Percentiles rank a stretch among this genome's conserved stretches.
phyloP scores from a whole-genome alignment of 2,113 vertebrate genomes.

The Picathartes gymnocephalus region DNA sequence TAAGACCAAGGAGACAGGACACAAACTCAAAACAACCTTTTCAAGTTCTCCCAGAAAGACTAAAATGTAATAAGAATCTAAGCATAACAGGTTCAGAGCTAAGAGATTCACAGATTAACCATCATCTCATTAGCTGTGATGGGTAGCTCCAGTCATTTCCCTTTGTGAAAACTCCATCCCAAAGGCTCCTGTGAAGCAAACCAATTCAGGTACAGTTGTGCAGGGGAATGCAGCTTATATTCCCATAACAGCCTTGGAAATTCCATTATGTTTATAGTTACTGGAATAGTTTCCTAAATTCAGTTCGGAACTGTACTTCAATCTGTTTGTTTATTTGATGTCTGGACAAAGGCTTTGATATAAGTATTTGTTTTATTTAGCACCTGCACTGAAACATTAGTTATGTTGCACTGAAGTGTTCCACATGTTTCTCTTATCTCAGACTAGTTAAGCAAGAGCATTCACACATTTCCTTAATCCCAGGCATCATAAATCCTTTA shows the following conservation, averaged over 20 bases:
- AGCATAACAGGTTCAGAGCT: neutral
- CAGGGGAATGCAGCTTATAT: neutral
- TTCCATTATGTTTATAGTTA: neutral
- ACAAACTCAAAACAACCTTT: neutral
- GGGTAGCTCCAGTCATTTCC: neutral
- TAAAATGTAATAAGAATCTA: neutral
- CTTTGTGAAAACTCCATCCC: neutral
- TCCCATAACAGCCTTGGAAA: neutral
- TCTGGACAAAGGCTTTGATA: slow-evolving; percentile 37
- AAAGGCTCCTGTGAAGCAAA: neutral
- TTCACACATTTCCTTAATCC: slow-evolving; percentile 72
- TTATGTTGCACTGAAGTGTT: slow-evolving; percentile 61
- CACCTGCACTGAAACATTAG: slow-evolving; percentile 69
- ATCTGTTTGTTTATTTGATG: slow-evolving; percentile 57
- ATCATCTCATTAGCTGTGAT: neutral
- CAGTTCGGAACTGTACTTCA: neutral
- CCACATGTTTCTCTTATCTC: slow-evolving; percentile 72
- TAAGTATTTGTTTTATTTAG: slow-evolving; percentile 58
- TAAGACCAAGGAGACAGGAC: neutral
- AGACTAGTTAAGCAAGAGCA: slow-evolving; percentile 45
- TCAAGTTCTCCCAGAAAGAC: neutral
- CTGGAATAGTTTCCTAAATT: neutral
- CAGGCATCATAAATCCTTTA: slow-evolving; percentile 67
- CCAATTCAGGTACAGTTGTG: neutral
- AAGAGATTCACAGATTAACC: neutral